phyloP scores from a whole-genome alignment of 2,113 vertebrate species.

The Tragelaphus scriptus region DNA sequence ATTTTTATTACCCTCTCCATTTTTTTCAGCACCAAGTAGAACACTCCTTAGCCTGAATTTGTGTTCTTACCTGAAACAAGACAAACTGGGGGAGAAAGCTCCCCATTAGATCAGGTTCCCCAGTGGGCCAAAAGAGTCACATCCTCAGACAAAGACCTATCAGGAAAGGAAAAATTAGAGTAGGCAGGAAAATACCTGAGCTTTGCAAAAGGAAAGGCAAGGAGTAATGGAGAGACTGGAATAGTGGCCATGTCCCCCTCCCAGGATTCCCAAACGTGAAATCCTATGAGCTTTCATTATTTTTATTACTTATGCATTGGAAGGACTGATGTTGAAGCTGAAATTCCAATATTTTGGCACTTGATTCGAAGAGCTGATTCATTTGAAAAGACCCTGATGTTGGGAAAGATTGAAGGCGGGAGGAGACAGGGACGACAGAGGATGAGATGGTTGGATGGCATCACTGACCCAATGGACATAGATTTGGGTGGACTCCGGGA shows the following conservation, averaged over 20 bases:
- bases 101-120: background rate
- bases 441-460: background rate
- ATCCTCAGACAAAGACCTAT: background rate
- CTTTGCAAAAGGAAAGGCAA: background rate
- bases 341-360: background rate
- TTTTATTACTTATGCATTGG: background rate
- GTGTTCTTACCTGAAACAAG: background rate
- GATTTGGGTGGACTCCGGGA: background rate
- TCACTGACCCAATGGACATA: background rate
- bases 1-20: background rate
- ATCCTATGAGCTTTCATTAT: background rate
- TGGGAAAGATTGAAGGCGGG: background rate
- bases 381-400: background rate
- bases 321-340: background rate
- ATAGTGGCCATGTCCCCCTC: background rate
- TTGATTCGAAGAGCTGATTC: background rate
- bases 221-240: background rate
- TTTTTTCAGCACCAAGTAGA: background rate
- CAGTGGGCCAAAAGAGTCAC: background rate
- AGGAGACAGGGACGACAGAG: background rate
- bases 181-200: background rate
- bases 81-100: background rate
- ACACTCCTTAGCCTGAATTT: background rate
- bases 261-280: background rate
- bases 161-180: background rate